These are phyloP conservation scores for Linepithema humile DNA, from an alignment of 1,140 invertebrate genomes.

Conservation along the genomic window DNA sequence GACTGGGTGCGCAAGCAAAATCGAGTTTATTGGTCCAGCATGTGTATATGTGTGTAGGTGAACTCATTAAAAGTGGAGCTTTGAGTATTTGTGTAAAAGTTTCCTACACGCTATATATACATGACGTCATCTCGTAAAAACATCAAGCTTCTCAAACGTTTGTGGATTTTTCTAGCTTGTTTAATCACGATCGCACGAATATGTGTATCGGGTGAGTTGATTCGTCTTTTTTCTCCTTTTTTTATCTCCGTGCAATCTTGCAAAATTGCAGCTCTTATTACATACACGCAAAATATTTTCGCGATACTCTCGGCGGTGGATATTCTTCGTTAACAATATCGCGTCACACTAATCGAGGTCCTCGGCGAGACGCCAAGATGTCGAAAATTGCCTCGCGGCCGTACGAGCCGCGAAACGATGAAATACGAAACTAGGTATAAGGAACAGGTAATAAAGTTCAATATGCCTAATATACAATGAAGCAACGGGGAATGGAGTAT, in stretches of 20 bases:
- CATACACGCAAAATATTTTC: neutral
- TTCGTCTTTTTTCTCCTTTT: neutral
- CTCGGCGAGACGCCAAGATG: slow-evolving; percentile 41
- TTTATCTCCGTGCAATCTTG: neutral
- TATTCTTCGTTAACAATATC: slow-evolving; percentile 54
- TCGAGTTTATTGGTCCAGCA: slow-evolving; percentile 10
- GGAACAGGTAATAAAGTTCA: slow-evolving; percentile 7
- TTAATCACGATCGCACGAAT: neutral
- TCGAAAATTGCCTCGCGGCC: slow-evolving; percentile 41
- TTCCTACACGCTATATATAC: neutral
- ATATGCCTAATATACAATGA: neutral
- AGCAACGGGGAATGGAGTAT: neutral
- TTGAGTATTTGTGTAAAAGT: neutral
- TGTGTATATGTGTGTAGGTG: neutral
- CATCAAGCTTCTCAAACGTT: neutral
- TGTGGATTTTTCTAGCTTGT: slow-evolving; percentile 36
- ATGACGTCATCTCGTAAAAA: slow-evolving; percentile 19
- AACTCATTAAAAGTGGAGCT: slow-evolving; percentile 42
- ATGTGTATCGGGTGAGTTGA: neutral
- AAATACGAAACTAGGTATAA: slow-evolving; percentile 17
- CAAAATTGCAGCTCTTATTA: slow-evolving; percentile 16
- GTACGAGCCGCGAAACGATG: neutral
- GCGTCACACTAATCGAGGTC: slow-evolving; percentile 28
- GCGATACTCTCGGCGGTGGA: slow-evolving; percentile 7
- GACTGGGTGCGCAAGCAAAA: neutral